Evolutionary conservation across 2,113 vertebrate genomes (phyloP).

Genomic region (Silurus meridionalis): DNA sequence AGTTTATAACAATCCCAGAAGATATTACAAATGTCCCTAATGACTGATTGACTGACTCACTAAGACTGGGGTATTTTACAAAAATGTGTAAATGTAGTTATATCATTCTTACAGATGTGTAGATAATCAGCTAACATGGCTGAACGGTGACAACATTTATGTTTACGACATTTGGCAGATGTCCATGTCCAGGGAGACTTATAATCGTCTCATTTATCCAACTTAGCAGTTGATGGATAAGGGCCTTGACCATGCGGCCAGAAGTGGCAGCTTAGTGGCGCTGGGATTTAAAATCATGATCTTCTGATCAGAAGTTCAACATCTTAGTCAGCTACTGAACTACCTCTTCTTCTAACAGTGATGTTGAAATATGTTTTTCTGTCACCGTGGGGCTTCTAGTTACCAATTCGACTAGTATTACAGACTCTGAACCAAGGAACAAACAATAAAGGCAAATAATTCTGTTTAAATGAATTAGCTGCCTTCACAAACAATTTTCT

Average conservation of each 20-base stretch:
- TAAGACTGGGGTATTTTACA: background rate
- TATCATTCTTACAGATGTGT: background rate
- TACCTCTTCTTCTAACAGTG: background rate
- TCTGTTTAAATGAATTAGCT: background rate
- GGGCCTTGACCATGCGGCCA: too few species aligned
- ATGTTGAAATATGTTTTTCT: background rate
- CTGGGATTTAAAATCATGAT: too few species aligned
- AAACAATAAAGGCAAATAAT: background rate
- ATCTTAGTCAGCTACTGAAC: too few species aligned
- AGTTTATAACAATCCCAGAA: background rate
- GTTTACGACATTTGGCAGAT: too few species aligned
- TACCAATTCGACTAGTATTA: background rate
- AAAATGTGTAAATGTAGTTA: background rate
- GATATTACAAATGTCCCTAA: background rate
- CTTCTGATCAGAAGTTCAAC: too few species aligned
- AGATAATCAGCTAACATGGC: background rate
- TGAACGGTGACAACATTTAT: too few species aligned
- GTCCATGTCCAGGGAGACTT: too few species aligned
- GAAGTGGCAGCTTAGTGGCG: too few species aligned
- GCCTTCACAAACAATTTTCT: background rate
- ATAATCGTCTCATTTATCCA: too few species aligned
- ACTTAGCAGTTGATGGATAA: too few species aligned
- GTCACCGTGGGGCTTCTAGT: background rate
- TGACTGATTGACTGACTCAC: background rate
- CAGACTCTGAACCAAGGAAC: background rate